A percentile compares a stretch with the other conserved stretches of the same genome.
phyloP scores from a whole-genome alignment of 37 sponge, comb jelly and placozoan genomes.

The Oscarella lobularis region DNA sequence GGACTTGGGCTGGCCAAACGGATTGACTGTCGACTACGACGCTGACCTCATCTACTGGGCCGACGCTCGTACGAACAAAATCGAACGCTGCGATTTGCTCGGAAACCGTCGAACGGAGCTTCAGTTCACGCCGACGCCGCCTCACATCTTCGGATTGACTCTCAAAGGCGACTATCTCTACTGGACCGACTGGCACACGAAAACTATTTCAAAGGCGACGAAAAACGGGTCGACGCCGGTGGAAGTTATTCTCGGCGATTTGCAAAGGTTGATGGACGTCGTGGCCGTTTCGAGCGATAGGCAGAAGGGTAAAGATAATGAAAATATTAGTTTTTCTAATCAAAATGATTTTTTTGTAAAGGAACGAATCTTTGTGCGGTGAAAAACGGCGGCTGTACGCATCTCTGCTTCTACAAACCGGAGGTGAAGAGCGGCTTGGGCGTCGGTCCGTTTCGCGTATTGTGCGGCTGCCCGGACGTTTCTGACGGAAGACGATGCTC shows the following conservation, averaged over 20 bases:
- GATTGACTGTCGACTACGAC: slow-evolving; percentile 1
- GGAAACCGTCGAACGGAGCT: background rate
- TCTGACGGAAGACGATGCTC: too few relatives aligned
- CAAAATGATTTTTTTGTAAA: too few relatives aligned
- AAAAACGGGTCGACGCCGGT: background rate
- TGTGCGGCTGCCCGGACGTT: background rate
- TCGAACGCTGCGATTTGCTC: background rate
- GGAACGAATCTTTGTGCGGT: slow-evolving; percentile 40
- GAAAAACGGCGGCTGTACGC: slow-evolving; percentile 24
- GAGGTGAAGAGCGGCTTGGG: background rate
- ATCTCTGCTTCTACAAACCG: slow-evolving; percentile 43
- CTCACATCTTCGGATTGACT: slow-evolving; percentile 28
- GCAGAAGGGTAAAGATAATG: slow-evolving; percentile 2
- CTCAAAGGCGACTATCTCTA: slow-evolving; percentile 26
- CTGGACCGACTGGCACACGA: slow-evolving; percentile 40
- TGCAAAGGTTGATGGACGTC: background rate
- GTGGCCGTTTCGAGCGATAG: background rate
- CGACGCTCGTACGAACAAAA: slow-evolving; percentile 18
- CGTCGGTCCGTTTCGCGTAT: background rate
- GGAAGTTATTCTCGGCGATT: background rate
- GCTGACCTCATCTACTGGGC: slow-evolving; percentile 48
- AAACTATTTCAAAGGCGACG: slow-evolving; percentile 5
- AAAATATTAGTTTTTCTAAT: too few relatives aligned
- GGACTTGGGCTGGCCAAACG: slow-evolving; percentile 19
- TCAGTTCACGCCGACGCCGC: background rate